phyloP scores from a whole-genome alignment of 2,797 vertebrate genomes.

The Epinephelus awoara region DNA sequence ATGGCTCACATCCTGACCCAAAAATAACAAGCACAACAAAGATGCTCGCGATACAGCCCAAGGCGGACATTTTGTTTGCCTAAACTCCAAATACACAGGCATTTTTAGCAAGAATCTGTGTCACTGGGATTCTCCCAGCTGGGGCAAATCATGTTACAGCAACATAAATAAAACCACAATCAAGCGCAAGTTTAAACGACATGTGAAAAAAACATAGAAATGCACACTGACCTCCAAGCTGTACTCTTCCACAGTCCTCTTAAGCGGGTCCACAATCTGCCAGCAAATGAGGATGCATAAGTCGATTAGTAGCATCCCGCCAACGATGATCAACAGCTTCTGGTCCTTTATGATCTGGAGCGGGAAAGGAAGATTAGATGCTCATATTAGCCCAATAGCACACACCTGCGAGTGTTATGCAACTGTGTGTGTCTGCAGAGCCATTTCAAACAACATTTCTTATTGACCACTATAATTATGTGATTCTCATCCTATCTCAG shows the following conservation, averaged over 20 bases:
- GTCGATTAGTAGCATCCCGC: constrained; percentile 99
- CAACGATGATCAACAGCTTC: constrained; percentile 98
- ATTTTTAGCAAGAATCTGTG: constrained; percentile 35
- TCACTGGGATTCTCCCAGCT: constrained; percentile 33
- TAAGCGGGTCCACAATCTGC: constrained; percentile 99
- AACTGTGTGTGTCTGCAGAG: constrained; percentile 28
- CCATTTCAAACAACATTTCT: constrained; percentile 45
- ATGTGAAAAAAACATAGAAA: constrained; percentile 5
- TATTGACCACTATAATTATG: constrained; percentile 56
- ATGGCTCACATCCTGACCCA: constrained; percentile 82
- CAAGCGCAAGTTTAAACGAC: neutral
- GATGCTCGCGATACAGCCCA: constrained; percentile 52
- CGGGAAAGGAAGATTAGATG: constrained; percentile 44
- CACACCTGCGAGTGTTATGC: constrained; percentile 49
- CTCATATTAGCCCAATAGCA: constrained; percentile 37
- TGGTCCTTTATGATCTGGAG: constrained; percentile 99
- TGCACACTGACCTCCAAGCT: constrained; percentile 93
- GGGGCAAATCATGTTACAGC: constrained; percentile 8
- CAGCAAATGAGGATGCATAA: constrained; percentile 99
- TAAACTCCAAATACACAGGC: constrained; percentile 24
- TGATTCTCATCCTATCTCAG: constrained; percentile 40
- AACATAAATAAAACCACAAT: constrained; percentile 26
- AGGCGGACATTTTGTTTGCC: constrained; percentile 61
- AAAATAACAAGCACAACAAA: constrained; percentile 80
- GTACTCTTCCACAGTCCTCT: constrained; percentile 97